phyloP scores from a whole-genome alignment of 2,888 invertebrate species.

The Beris morrisii region DNA sequence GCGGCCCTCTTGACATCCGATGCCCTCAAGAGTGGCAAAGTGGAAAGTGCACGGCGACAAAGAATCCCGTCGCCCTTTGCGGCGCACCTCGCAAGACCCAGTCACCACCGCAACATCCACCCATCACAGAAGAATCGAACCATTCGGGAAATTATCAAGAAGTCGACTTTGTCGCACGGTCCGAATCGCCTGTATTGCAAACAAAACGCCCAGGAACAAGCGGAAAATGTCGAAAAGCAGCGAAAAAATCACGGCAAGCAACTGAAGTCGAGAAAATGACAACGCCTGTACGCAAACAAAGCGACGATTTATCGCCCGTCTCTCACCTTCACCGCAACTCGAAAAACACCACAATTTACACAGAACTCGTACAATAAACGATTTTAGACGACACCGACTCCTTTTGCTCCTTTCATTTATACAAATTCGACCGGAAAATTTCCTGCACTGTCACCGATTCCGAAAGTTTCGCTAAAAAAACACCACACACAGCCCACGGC shows the following conservation, averaged over 20 bases:
- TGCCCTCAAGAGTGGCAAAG: background rate
- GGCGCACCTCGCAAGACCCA: too few relatives aligned
- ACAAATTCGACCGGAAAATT: background rate
- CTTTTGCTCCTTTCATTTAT: constrained; percentile 1
- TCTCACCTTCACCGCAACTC: constrained; percentile 23
- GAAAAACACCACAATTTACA: background rate
- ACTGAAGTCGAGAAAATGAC: constrained; percentile 34
- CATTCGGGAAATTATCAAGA: too few relatives aligned
- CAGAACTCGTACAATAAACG: background rate
- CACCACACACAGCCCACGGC: constrained; percentile 27
- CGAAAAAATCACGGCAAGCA: constrained; percentile 13
- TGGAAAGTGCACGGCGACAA: too few relatives aligned
- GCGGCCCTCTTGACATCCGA: constrained; percentile 14
- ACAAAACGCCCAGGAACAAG: background rate
- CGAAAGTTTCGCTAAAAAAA: constrained; percentile 14
- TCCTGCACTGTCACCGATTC: constrained; percentile 1
- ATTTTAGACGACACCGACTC: background rate
- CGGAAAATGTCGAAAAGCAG: background rate
- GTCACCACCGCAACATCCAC: too few relatives aligned
- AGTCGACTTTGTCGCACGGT: too few relatives aligned
- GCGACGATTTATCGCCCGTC: constrained; percentile 6
- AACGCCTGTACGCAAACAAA: constrained; percentile 37
- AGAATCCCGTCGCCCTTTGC: too few relatives aligned
- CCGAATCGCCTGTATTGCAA: too few relatives aligned
- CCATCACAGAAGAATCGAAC: too few relatives aligned